Evolutionary conservation across 2,797 vertebrate genomes (phyloP).

Genomic region (Sebastolobus altivelis): DNA sequence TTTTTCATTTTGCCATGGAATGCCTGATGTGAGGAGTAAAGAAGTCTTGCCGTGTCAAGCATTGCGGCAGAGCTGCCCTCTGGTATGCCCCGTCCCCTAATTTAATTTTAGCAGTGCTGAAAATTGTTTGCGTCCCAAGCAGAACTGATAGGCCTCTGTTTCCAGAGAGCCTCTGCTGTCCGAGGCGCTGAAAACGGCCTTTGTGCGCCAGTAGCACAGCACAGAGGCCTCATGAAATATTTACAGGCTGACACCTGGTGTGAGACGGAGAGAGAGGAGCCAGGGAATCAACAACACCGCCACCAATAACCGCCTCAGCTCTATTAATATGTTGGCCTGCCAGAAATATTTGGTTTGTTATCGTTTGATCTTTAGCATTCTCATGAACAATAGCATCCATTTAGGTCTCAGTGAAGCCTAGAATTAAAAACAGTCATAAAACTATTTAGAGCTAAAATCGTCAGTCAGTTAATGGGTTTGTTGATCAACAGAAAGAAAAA

Average conservation of each 20-base stretch:
- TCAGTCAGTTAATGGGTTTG: background rate
- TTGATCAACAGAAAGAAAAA: background rate
- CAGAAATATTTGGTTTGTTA: background rate
- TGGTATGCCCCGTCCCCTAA: conserved; percentile 72
- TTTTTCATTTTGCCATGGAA: conserved; percentile 71
- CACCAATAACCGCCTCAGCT: conserved; percentile 30
- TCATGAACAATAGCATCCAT: background rate
- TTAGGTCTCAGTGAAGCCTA: background rate
- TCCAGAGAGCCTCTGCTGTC: conserved; percentile 66
- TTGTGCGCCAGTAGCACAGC: conserved; percentile 71
- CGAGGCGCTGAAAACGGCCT: conserved; percentile 69
- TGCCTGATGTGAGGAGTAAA: conserved; percentile 76
- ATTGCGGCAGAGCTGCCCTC: conserved; percentile 60
- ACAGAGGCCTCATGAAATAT: conserved; percentile 82
- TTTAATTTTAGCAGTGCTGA: conserved; percentile 84
- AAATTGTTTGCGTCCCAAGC: conserved; percentile 72
- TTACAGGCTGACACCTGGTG: conserved; percentile 83
- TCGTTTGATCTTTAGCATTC: background rate
- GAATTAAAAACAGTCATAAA: background rate
- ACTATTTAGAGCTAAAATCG: background rate
- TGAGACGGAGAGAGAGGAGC: conserved; percentile 48
- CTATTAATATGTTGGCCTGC: conserved; percentile 10
- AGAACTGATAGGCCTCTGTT: conserved; percentile 83
- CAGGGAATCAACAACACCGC: conserved; percentile 50
- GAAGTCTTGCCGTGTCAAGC: conserved; percentile 66